Evolutionary conservation across 1,140 invertebrate species (phyloP).

Genomic region (Pseudachorutes palmiensis): DNA sequence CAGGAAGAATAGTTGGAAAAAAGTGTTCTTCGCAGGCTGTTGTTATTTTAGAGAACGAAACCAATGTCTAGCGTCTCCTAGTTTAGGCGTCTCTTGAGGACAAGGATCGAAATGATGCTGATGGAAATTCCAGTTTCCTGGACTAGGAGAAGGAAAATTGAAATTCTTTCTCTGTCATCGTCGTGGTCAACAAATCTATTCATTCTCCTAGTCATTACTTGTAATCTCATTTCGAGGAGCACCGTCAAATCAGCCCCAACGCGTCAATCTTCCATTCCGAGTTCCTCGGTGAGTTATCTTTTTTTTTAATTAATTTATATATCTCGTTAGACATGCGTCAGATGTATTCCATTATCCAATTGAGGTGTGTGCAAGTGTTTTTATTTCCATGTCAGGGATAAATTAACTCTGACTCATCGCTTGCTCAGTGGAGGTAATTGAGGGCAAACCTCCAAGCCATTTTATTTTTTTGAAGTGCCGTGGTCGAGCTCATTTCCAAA

Average conservation of each 20-base stretch:
- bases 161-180: not conserved
- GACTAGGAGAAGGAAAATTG: not conserved
- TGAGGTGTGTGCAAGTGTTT: not conserved
- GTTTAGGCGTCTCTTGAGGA: not conserved
- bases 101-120: not conserved
- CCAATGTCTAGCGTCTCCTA: not conserved
- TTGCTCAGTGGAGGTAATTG: not conserved
- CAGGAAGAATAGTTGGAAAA: too few relatives aligned
- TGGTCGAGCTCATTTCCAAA: too few relatives aligned
- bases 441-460: not conserved
- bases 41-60: too few relatives aligned
- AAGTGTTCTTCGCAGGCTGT: too few relatives aligned
- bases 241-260: conserved; percentile 17
- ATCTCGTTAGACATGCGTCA: not conserved
- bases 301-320: not conserved
- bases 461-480: not conserved
- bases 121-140: conserved; percentile 11
- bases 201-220: conserved; percentile 19
- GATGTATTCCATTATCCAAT: not conserved
- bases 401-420: not conserved
- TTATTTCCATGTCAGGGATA: not conserved
- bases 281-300: conserved; percentile 17
- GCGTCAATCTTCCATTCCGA: not conserved
- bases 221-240: not conserved
- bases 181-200: not conserved